Evolutionary conservation across 2,113 vertebrate genomes (phyloP).

Genomic region (Miniopterus natalensis): DNA sequence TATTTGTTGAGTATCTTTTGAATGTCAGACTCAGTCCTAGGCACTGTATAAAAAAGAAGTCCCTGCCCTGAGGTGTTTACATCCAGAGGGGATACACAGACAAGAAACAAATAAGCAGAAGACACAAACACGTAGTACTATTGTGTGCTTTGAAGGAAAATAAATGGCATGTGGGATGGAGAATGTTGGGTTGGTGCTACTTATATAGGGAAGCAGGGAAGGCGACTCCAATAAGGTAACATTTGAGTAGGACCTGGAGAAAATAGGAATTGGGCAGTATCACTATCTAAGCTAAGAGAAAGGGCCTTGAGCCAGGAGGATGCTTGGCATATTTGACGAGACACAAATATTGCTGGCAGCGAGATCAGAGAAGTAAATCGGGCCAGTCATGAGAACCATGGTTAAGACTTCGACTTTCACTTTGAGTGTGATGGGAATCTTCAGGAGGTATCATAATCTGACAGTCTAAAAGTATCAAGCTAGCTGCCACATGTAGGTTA

Average conservation of each 20-base stretch:
- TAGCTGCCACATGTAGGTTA: background rate
- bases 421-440: background rate
- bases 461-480: background rate
- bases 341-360: background rate
- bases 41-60: background rate
- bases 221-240: background rate
- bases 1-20: background rate
- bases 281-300: background rate
- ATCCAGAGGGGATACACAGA: background rate
- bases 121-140: background rate
- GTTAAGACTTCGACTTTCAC: background rate
- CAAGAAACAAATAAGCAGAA: constrained; percentile 20
- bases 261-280: background rate
- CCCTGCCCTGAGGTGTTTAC: background rate
- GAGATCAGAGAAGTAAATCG: background rate
- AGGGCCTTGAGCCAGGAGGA: background rate
- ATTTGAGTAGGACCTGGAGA: background rate
- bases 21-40: background rate
- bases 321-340: background rate
- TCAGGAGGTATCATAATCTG: background rate
- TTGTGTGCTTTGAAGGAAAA: constrained; percentile 6
- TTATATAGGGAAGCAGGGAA: background rate
- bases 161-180: background rate
- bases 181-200: background rate
- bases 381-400: background rate